phyloP scores from a whole-genome alignment of 2,113 vertebrate genomes.

The Bubalus kerabau region DNA sequence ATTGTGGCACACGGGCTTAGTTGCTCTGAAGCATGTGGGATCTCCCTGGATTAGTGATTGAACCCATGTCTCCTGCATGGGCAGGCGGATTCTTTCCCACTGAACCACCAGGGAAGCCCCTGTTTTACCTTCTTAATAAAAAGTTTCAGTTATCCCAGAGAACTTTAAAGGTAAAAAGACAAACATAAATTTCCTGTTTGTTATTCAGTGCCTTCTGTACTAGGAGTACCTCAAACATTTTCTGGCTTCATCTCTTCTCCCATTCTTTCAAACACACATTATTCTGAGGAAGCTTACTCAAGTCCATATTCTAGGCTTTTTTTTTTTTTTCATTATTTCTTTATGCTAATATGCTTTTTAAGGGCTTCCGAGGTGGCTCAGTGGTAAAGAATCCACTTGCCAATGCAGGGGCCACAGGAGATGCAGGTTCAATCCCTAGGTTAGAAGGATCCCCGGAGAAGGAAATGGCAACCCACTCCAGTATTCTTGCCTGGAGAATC shows the following conservation, averaged over 20 bases:
- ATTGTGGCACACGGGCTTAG: not conserved
- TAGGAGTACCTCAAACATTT: not conserved
- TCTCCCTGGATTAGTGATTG: fast-evolving
- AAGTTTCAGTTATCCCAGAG: not conserved
- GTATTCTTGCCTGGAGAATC: not conserved
- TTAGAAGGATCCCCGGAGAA: not conserved
- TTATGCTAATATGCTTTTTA: not conserved
- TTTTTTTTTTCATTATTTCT: not conserved
- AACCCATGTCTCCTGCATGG: not conserved
- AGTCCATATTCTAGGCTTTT: not conserved
- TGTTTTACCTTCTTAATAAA: not conserved
- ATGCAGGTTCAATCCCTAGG: not conserved
- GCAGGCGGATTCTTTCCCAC: not conserved
- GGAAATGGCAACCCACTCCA: not conserved
- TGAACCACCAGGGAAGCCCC: not conserved
- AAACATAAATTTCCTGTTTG: not conserved
- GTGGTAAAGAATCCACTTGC: not conserved
- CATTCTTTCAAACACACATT: not conserved
- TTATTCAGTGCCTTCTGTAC: not conserved
- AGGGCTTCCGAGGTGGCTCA: not conserved
- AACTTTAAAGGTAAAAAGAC: not conserved
- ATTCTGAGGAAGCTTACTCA: not conserved
- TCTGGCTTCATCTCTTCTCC: not conserved
- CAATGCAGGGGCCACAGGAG: not conserved
- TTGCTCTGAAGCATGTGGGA: not conserved